Base-by-base conservation (phyloP, 2,888 invertebrate species). In the Tolmerus cingulatus region DNA sequence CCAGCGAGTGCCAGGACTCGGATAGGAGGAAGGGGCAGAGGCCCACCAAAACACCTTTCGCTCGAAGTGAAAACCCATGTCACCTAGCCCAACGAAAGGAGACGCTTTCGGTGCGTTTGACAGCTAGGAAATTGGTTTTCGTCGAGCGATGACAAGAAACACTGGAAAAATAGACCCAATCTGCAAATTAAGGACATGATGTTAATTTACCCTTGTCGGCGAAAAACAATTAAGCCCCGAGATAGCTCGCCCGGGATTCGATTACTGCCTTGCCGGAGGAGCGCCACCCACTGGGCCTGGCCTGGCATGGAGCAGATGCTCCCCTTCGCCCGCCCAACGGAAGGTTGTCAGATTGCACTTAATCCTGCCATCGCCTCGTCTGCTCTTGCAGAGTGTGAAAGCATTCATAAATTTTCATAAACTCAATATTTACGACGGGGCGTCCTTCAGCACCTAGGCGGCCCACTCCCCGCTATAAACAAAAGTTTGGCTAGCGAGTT, bases 61-160 rank as follows among this genome's bases (percentile, higher is more conserved):
- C n/a, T 66, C 82, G 82, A 19, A 84, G 82, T 84, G 82, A 84
- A 84, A 84, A 84, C 82, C 82, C 82, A 84, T 66, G 82, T 84
- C 82, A 84, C 82, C 66, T n/a, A 12, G 34, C 23, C 57, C 57
- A 84, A 66, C 40, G 34, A 84, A 66, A 66, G 82, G 23, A 84
- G 82, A 37, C 82, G 23, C 27, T 40, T 66, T 66, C 66, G 9
- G 23, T 84, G 82, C 46, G 66, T 84, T 40, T 87, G 87, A 87
- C 87, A 87, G 87, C 74, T 87, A 51, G 87, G 81, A 87, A 87
- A 87, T 87, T 87, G 87, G 79, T 87, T 87, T 87, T 87, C 81
- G 82, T 57, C 66, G 40, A 66, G 66, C 66, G 82, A 84, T 66
- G 82, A 84, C 66, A 84, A 66, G 57, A 66, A 84, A 84, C 66